Percentiles rank a stretch among this genome's conserved stretches.
phyloP scores from a whole-genome alignment of 2,888 invertebrate species.

The Bembecia ichneumoniformis region DNA sequence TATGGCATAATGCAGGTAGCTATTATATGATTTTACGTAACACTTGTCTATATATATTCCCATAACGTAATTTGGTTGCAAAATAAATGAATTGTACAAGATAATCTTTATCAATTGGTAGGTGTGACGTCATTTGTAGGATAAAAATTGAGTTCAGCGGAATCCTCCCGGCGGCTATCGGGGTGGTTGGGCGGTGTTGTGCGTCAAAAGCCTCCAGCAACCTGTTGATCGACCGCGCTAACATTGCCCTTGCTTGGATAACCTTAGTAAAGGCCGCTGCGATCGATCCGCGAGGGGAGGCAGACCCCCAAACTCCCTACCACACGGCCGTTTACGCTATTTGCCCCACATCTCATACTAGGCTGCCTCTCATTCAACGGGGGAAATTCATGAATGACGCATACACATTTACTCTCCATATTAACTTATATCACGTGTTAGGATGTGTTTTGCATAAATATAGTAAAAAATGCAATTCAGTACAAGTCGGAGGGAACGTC shows the following conservation, averaged over 20 bases:
- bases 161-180: constrained; percentile 19
- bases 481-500: too few relatives aligned
- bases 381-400: constrained; percentile 58
- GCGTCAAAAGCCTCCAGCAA: constrained; percentile 43
- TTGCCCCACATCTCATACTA: constrained; percentile 25
- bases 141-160: constrained; percentile 33
- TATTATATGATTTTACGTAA: too few relatives aligned
- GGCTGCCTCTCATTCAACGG: constrained; percentile 23
- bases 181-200: constrained; percentile 11
- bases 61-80: too few relatives aligned
- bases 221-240: constrained; percentile 53
- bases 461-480: too few relatives aligned
- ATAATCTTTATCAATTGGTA: constrained; percentile 13
- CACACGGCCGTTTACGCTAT: not conserved
- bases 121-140: constrained; percentile 41
- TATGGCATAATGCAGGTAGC: too few relatives aligned
- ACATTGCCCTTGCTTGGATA: constrained; percentile 54
- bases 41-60: too few relatives aligned
- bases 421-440: not conserved
- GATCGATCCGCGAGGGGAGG: constrained; percentile 36
- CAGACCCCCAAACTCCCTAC: constrained; percentile 22
- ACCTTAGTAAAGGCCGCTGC: constrained; percentile 40
- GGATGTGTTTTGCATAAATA: not conserved
- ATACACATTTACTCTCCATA: constrained; percentile 25
- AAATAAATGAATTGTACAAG: not conserved